Base-by-base conservation (phyloP, 2,888 invertebrate species). In the Agriopis marginaria region DNA sequence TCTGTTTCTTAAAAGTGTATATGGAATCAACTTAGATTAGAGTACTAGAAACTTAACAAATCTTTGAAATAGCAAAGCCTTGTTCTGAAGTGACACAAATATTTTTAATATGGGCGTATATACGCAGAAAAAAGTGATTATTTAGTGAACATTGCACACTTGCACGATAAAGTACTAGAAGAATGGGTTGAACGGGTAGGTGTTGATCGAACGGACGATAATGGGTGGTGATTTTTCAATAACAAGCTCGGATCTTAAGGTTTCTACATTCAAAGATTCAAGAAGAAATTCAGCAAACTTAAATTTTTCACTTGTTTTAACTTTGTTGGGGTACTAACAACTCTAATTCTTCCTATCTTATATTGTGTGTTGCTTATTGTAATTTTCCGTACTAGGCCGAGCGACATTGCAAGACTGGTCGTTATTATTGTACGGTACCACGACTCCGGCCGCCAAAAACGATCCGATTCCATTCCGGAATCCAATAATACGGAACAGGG, bases 361-460 rank as follows among this genome's bases (percentile, higher is more conserved):
- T 58, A 39, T 39, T n/a, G 5, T 42, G 56, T 65, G 70, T 51
- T 44, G 54, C 64, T 63, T 62, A 65, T 70, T 72, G 55, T 70
- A 63, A 74, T 73, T 74, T 74, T 76, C 68, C 68, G 63, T 66
- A 70, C 54, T 95, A 98, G 98, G 97, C 91, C 96, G 98, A 89
- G 98, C 98, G 71, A 96, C 97, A 75, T 95, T 99, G 81, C 97
- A 98, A 94, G 98, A 97, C 88, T 99, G 99, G 99, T 97, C 98
- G 73, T 95, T 99, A 88, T 97, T 98, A 85, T 96, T 99, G 88
- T 98, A 98, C 90, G 99, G 99, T 80, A 99, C 99, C 70, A 96
- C 95, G 72, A 94, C 91, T 73, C 94, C 95, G 68, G 95, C 95
- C 63, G 93, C 95, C 84, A 95, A 95, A 88, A 95, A 94, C 82